Percentiles rank a stretch among this genome's conserved stretches.
These are phyloP conservation scores for Tyto alba DNA, from an alignment of 2,113 vertebrate species.

Conservation along the genomic window DNA sequence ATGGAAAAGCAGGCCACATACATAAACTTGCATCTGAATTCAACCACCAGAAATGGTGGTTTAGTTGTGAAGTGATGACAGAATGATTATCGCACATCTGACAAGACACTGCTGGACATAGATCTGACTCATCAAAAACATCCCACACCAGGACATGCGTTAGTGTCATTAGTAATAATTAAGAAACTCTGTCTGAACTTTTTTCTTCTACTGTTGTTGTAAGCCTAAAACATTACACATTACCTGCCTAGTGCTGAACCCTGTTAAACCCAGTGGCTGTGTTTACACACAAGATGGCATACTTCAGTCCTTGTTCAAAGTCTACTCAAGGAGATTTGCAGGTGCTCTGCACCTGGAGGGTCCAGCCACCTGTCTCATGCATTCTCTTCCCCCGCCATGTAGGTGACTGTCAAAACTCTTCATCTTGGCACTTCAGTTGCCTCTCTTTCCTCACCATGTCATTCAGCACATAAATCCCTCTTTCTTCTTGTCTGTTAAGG, in stretches of 20 bases:
- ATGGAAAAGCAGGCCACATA: background rate
- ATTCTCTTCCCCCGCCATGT: rapidly evolving
- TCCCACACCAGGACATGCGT: rapidly evolving
- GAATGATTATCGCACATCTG: background rate
- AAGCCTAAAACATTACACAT: background rate
- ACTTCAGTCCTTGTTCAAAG: background rate
- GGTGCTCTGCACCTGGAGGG: background rate
- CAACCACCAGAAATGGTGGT: background rate
- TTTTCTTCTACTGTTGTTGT: background rate
- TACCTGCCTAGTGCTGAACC: background rate
- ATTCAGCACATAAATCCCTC: background rate
- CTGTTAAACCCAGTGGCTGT: background rate
- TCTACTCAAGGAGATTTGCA: background rate
- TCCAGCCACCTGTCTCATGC: background rate
- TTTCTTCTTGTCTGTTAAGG: background rate
- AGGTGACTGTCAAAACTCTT: background rate
- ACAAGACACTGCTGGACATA: background rate
- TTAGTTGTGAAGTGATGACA: background rate
- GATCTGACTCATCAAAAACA: background rate
- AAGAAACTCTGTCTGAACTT: background rate
- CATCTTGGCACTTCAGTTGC: background rate
- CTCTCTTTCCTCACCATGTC: background rate
- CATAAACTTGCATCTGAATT: background rate
- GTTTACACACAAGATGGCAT: background rate
- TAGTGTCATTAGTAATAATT: background rate